Conservation (phyloP, 2,797 vertebrate genomes). For the Picus viridis region DNA sequence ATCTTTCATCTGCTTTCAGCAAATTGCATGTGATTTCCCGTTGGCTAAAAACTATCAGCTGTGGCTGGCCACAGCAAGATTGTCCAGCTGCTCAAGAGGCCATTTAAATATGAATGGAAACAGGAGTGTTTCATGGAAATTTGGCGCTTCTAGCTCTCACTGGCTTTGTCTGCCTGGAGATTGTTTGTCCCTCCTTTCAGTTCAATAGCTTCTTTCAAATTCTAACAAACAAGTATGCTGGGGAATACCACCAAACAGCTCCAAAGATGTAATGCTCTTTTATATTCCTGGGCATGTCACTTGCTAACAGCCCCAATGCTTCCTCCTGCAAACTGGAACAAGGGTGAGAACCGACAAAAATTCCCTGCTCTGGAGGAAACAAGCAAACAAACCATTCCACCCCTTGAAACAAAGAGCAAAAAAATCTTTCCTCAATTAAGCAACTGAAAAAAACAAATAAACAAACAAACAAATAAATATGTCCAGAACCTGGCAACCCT, state of each 20-base stretch:
- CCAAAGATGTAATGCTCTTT: conserved; percentile 61
- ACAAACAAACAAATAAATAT: too few species aligned
- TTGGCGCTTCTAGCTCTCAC: conserved; percentile 52
- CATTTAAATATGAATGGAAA: conserved; percentile 71
- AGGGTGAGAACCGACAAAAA: background rate
- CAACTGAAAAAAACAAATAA: background rate
- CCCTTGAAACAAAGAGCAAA: background rate
- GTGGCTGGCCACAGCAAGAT: conserved; percentile 27
- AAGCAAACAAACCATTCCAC: conserved; percentile 26
- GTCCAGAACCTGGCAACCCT: conserved; percentile 27
- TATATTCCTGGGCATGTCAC: conserved; percentile 46
- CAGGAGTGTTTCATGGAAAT: conserved; percentile 56
- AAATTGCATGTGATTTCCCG: conserved; percentile 26
- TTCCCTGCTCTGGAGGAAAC: background rate
- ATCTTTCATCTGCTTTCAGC: conserved; percentile 47
- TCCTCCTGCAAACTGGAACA: conserved; percentile 41
- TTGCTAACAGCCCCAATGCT: conserved; percentile 48
- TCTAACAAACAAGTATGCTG: conserved; percentile 54
- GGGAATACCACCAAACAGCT: conserved; percentile 66
- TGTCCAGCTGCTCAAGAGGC: conserved; percentile 64
- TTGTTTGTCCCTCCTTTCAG: conserved; percentile 73
- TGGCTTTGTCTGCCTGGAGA: conserved; percentile 56
- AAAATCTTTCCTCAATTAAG: conserved; percentile 40
- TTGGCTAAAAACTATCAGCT: conserved; percentile 45
- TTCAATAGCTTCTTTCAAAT: conserved; percentile 71